Evolutionary conservation across 2,888 invertebrate genomes (phyloP).

Genomic region (Leucoptera coffeella): DNA sequence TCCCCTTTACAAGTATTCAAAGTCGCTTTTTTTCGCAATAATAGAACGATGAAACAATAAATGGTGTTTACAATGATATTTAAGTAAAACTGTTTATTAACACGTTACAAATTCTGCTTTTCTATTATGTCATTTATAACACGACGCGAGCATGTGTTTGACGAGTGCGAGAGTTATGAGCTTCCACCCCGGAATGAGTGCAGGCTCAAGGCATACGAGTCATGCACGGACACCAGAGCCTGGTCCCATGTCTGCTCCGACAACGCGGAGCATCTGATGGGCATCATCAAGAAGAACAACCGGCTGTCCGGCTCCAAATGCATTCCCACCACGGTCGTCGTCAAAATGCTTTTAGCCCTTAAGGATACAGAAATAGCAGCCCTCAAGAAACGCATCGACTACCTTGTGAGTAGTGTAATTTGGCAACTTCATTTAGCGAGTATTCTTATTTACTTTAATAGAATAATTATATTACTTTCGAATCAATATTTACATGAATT

Average conservation of each 20-base stretch:
- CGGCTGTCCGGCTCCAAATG: slow-evolving; percentile 27
- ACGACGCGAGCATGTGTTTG: slow-evolving; percentile 40
- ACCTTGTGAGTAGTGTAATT: too few species aligned
- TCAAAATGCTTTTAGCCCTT: slow-evolving; percentile 30
- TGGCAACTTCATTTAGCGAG: too few species aligned
- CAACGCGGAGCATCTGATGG: slow-evolving; percentile 50
- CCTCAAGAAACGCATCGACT: too few species aligned
- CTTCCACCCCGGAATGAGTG: slow-evolving; percentile 45
- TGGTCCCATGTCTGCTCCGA: slow-evolving; percentile 52
- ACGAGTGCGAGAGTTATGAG: slow-evolving; percentile 33
- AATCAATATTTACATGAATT: too few species aligned
- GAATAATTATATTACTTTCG: too few species aligned
- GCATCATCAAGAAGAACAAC: slow-evolving; percentile 41
- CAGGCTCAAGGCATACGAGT: slow-evolving; percentile 48
- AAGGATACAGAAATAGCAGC: slow-evolving; percentile 46
- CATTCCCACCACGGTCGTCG: slow-evolving; percentile 33
- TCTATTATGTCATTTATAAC: slow-evolving; percentile 44
- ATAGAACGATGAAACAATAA: too few species aligned
- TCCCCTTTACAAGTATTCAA: too few species aligned
- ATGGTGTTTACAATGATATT: too few species aligned
- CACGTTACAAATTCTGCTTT: too few species aligned
- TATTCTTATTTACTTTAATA: too few species aligned
- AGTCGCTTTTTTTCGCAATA: too few species aligned
- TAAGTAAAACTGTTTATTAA: too few species aligned
- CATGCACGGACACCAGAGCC: slow-evolving; percentile 51